These are phyloP conservation scores for Xerus rutilus DNA, from an alignment of 2,797 vertebrate genomes.

Conservation along the genomic window DNA sequence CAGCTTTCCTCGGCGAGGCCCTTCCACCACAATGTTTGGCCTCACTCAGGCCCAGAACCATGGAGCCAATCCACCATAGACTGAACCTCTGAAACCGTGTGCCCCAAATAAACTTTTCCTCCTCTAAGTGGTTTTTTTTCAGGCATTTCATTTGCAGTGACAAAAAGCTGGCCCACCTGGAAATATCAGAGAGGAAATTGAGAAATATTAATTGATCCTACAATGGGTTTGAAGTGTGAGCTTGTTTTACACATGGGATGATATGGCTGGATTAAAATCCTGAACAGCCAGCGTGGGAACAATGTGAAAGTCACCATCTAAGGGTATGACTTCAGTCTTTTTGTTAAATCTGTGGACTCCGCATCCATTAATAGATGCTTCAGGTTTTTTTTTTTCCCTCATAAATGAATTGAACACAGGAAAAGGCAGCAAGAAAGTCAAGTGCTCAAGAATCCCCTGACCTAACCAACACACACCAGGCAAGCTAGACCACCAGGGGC, in stretches of 20 bases:
- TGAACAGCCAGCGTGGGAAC: not conserved
- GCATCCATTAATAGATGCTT: not conserved
- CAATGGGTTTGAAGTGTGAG: not conserved
- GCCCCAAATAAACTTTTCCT: too few species aligned
- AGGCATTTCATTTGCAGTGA: too few species aligned
- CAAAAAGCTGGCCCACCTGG: too few species aligned
- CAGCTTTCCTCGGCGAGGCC: too few species aligned
- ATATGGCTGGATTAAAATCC: not conserved
- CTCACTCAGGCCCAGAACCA: too few species aligned
- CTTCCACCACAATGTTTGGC: too few species aligned
- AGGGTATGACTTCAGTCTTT: not conserved
- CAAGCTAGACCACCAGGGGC: accelerated
- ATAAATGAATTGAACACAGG: not conserved
- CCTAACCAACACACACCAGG: accelerated
- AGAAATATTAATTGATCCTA: not conserved
- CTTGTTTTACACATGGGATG: not conserved
- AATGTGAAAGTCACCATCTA: not conserved
- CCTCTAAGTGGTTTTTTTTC: too few species aligned
- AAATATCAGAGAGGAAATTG: not conserved
- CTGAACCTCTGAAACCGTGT: too few species aligned
- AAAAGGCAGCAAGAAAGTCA: not conserved
- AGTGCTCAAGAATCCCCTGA: not conserved
- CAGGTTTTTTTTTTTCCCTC: not conserved
- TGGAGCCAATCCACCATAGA: too few species aligned
- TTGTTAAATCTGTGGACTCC: not conserved